Evolutionary conservation across 23 tunicate genomes (phyloP).

Genomic region (Trididemnum clinides): DNA sequence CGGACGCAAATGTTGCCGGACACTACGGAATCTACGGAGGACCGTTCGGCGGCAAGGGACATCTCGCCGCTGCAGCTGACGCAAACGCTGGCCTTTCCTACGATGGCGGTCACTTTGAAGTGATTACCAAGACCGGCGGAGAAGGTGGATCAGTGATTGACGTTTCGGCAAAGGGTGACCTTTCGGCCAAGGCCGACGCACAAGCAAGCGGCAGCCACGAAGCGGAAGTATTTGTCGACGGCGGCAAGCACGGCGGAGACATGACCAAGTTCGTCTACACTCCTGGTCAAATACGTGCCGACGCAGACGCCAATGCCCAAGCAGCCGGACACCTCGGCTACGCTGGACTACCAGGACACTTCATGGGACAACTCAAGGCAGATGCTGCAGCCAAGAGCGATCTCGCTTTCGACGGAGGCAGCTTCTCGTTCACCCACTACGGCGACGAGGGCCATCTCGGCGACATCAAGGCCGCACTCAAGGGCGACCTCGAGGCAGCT

Average conservation of each 20-base stretch:
- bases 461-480: constrained; percentile 13
- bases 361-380: not conserved
- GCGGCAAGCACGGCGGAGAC: not conserved
- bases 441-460: not conserved
- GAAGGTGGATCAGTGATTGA: not conserved
- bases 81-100: not conserved
- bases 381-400: constrained; percentile 16
- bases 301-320: not conserved
- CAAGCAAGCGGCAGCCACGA: constrained; percentile 14
- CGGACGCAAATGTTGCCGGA: not conserved
- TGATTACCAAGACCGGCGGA: constrained; percentile 20
- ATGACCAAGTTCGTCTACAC: not conserved
- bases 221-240: not conserved
- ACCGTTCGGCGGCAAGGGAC: constrained; percentile 17
- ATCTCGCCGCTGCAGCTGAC: not conserved
- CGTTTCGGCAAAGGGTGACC: constrained; percentile 1
- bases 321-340: not conserved
- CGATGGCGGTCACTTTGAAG: not conserved
- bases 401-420: not conserved
- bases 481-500: not conserved
- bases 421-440: not conserved
- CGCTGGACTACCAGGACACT: not conserved
- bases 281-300: constrained; percentile 6
- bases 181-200: not conserved
- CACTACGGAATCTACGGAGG: not conserved